Evolutionary conservation across 2,888 invertebrate species (phyloP), one percentile per base, ranked within the genome.

Genomic region (Noctua janthe): DNA sequence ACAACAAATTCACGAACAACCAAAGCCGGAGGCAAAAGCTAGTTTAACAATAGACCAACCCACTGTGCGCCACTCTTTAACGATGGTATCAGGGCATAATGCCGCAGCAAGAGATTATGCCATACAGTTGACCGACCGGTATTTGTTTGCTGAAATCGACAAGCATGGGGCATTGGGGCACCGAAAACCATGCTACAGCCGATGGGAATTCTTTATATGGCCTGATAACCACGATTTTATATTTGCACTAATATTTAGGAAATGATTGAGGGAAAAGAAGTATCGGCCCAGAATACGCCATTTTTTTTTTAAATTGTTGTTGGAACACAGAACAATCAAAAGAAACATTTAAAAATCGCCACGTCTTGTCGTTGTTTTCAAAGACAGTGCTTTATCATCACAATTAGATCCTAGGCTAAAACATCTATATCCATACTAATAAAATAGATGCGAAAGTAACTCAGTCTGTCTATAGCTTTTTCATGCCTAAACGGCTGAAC

Each of bases 51-150:
- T 5, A 35, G 11, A 2, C 17, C 2, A 17, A 11, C 71, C 29
- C 82, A 89, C 83, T 94, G 88, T 90, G 47, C 92, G 93, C 71
- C 72, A 71, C 59, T n/a, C 64, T 64, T 89, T 92, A 87, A 91
- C 84, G 90, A 92, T 92, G 91, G 90, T 93, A 94, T 94, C 94
- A 92, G 92, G 88, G 90, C 89, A 94, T 94, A 93, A 94, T 92
- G 92, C 94, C 92, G 88, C 91, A 88, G 93, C 92, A 90, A 93
- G 94, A 95, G 95, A 95, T 95, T 96, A 95, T 94, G 91, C 92
- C 92, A 92, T 90, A 91, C 93, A 93, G 94, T 92, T 94, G 95
- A 94, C 94, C 94, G 93, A 90, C 91, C 87, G n/a, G 90, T 93
- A 94, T 94, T 95, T 95, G 94, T 93, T 94, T 94, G 94, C 93